Conservation (phyloP, 2,888 invertebrate species). For the Pocota personata region DNA sequence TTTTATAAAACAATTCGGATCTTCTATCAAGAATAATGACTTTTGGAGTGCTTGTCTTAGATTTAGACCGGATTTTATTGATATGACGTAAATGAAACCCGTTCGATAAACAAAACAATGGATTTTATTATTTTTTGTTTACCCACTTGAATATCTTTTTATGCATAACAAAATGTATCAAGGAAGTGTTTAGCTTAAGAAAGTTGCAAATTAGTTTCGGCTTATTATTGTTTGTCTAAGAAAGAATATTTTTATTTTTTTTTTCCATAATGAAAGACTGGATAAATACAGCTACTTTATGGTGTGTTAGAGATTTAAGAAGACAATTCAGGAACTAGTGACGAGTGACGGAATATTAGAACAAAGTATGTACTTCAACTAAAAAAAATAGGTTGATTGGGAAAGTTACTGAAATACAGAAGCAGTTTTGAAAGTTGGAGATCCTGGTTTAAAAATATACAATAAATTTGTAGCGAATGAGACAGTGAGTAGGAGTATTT, state of each 20-base stretch:
- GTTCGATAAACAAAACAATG: constrained; percentile 16
- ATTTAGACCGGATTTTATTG: constrained; percentile 34
- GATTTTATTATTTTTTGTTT: not conserved
- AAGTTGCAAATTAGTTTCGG: constrained; percentile 3
- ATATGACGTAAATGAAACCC: constrained; percentile 39
- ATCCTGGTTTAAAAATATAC: constrained; percentile 21
- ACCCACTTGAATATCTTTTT: not conserved
- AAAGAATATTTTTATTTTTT: not conserved
- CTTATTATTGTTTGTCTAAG: constrained; percentile 15
- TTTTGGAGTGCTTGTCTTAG: constrained; percentile 31
- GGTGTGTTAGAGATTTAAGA: not conserved
- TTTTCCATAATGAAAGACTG: not conserved
- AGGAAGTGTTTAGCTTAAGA: constrained; percentile 27
- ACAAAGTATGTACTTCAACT: not conserved
- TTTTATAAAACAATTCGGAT: not conserved
- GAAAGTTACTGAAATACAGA: constrained; percentile 3
- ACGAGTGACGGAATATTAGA: not conserved
- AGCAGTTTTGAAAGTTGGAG: not conserved
- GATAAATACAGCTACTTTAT: constrained; percentile 15
- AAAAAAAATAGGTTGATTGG: not conserved
- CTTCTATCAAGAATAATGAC: constrained; percentile 25
- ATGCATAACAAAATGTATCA: not conserved
- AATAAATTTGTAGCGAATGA: not conserved
- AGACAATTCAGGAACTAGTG: constrained; percentile 1
- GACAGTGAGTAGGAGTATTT: not conserved